Evolutionary conservation across 2,888 invertebrate genomes (phyloP).

Genomic region (Drosophila setosimentum): DNA sequence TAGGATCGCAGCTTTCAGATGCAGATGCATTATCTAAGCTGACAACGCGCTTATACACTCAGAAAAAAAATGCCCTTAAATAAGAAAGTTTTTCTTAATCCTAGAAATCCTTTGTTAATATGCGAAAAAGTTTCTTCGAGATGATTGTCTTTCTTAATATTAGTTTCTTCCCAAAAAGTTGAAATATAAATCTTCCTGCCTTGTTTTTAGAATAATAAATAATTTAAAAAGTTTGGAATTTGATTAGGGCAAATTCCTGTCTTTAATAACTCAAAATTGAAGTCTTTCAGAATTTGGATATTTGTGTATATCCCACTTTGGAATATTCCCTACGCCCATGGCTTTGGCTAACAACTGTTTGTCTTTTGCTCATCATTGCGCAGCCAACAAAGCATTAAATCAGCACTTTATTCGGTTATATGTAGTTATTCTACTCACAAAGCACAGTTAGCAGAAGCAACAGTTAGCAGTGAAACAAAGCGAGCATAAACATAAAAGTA

Average conservation of each 20-base stretch:
- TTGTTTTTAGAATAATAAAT: no score
- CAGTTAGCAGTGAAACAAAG: background rate
- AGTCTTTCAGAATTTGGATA: background rate
- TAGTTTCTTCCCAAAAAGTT: background rate
- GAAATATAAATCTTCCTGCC: background rate
- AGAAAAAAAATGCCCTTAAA: background rate
- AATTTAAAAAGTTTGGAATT: background rate
- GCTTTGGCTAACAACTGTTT: background rate
- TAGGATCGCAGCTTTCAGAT: background rate
- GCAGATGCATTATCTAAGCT: background rate
- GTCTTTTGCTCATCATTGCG: conserved; percentile 17
- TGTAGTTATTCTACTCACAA: conserved; percentile 12
- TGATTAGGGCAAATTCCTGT: background rate
- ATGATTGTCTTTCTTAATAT: background rate
- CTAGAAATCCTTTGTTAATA: background rate
- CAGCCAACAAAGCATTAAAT: conserved; percentile 55
- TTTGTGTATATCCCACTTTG: background rate
- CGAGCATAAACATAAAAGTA: background rate
- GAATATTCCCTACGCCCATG: background rate
- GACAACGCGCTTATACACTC: background rate
- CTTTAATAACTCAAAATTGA: background rate
- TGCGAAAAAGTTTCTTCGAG: background rate
- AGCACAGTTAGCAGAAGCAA: conserved; percentile 31
- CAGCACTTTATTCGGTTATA: conserved; percentile 66
- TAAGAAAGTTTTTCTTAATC: background rate